Conservation (phyloP, 2,888 invertebrate genomes). For the Xanthostigma xanthostigma region DNA sequence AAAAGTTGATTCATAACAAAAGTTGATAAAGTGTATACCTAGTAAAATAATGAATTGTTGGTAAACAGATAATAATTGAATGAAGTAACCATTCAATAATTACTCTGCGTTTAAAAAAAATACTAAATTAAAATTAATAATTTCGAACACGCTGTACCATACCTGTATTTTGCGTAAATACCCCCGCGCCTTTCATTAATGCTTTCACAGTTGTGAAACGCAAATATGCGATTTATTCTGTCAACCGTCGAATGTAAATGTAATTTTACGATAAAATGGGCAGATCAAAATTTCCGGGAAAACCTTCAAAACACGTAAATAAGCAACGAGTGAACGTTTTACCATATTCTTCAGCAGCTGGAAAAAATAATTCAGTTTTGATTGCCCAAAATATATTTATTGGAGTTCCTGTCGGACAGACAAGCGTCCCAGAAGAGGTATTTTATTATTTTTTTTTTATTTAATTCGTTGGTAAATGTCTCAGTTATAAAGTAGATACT, state of each 20-base stretch:
- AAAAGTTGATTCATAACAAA: no score
- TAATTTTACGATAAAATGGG: conserved; percentile 42
- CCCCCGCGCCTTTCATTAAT: no score
- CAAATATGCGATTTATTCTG: not conserved
- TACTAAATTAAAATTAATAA: no score
- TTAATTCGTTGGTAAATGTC: not conserved
- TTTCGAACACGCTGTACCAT: no score
- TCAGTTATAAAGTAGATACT: no score
- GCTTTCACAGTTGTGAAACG: no score
- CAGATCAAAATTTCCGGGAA: conserved; percentile 75
- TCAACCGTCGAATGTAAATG: not conserved
- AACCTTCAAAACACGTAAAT: conserved; percentile 75
- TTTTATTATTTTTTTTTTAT: conserved; percentile 7
- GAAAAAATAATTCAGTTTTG: conserved; percentile 17
- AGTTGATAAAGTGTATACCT: no score
- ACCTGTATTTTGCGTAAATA: no score
- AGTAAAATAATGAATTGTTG: no score
- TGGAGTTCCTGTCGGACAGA: conserved; percentile 23
- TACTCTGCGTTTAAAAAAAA: no score
- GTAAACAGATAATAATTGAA: no score
- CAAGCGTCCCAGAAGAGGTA: conserved; percentile 5
- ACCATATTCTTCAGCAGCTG: conserved; percentile 31
- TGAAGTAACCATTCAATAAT: no score
- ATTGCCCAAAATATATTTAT: conserved; percentile 30
- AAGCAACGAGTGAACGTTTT: conserved; percentile 73